phyloP scores from a whole-genome alignment of 1,140 invertebrate genomes.

The Holotrichia oblita region DNA sequence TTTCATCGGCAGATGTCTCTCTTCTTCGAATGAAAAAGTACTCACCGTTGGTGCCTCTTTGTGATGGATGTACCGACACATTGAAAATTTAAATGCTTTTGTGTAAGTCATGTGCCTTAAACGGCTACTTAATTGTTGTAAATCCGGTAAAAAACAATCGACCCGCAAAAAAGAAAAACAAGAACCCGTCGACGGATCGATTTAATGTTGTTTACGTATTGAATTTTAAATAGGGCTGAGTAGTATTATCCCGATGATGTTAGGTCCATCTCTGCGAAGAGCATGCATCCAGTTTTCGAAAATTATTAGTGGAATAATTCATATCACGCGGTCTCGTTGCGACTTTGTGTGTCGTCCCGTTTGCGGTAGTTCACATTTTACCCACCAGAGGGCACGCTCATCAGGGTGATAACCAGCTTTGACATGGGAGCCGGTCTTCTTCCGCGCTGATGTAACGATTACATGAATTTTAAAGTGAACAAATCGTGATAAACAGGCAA shows the following conservation, averaged over 20 bases:
- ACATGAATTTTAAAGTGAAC: constrained; percentile 21
- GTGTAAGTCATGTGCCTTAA: background rate
- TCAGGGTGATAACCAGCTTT: background rate
- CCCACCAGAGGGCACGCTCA: background rate
- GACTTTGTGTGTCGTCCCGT: background rate
- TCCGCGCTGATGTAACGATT: constrained; percentile 15
- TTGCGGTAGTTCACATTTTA: constrained; percentile 12
- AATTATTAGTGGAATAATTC: constrained; percentile 14
- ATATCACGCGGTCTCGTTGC: background rate
- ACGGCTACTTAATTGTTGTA: constrained; percentile 9
- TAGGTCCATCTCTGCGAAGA: background rate
- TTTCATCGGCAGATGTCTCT: background rate
- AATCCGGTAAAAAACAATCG: constrained; percentile 15
- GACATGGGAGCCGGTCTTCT: background rate
- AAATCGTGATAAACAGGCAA: constrained; percentile 7
- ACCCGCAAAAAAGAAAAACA: constrained; percentile 5
- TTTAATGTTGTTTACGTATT: constrained; percentile 8
- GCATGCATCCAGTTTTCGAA: background rate
- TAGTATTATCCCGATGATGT: background rate
- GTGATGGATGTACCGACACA: constrained; percentile 14
- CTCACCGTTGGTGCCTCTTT: background rate
- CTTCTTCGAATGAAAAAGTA: background rate
- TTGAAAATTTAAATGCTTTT: constrained; percentile 17
- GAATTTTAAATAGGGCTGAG: background rate
- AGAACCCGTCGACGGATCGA: constrained; percentile 1